These are phyloP conservation scores for Eurois occulta DNA, from an alignment of 2,888 invertebrate species.

Conservation along the genomic window DNA sequence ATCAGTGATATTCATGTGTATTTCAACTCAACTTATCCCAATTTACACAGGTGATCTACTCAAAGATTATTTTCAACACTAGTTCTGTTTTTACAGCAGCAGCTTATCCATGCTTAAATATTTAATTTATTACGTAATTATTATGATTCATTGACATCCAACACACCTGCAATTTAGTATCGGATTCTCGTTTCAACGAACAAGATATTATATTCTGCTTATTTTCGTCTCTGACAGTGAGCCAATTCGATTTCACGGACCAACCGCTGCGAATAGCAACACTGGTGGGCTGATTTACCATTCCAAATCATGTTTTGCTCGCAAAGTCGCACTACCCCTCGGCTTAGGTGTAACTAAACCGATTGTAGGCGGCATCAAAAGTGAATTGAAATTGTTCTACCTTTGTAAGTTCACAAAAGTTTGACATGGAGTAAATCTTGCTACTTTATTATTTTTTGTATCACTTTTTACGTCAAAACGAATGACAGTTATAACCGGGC, in stretches of 20 bases:
- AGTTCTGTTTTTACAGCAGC: slow-evolving; percentile 26
- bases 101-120: slow-evolving; percentile 49
- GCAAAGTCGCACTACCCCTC: slow-evolving; percentile 57
- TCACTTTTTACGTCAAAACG: no score
- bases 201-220: slow-evolving; percentile 79
- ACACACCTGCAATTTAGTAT: slow-evolving; percentile 73
- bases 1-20: slow-evolving; percentile 35
- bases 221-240: slow-evolving; percentile 88
- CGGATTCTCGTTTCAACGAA: slow-evolving; percentile 77
- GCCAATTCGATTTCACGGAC: slow-evolving; percentile 89
- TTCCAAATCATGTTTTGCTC: slow-evolving; percentile 74
- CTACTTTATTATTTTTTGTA: background rate
- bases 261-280: slow-evolving; percentile 82
- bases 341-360: slow-evolving; percentile 26
- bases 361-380: background rate
- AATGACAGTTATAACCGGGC: no score
- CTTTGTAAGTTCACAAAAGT: background rate
- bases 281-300: slow-evolving; percentile 71
- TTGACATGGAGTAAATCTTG: background rate
- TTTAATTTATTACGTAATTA: slow-evolving; percentile 25
- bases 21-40: slow-evolving; percentile 13
- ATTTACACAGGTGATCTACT: slow-evolving; percentile 40
- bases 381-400: background rate
- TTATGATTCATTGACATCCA: slow-evolving; percentile 72
- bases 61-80: slow-evolving; percentile 25